Percentiles rank a stretch among this genome's conserved stretches.
Evolutionary conservation across 2,113 vertebrate genomes (phyloP).

Genomic region (Glaucomys volans): DNA sequence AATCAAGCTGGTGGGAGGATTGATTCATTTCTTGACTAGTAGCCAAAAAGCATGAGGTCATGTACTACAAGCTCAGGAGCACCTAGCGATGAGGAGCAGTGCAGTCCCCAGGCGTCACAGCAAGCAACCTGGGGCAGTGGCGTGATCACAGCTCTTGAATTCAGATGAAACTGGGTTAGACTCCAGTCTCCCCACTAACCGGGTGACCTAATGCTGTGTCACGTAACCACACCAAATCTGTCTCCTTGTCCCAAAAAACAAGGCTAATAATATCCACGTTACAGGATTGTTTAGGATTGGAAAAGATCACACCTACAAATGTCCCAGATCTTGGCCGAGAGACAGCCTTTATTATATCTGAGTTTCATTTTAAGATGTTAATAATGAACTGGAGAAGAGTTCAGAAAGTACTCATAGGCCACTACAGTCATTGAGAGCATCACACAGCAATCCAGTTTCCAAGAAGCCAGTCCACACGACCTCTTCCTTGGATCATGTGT

Average conservation of each 20-base stretch:
- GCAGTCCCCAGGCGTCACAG: background rate
- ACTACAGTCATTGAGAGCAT: background rate
- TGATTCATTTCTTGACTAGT: constrained; percentile 65
- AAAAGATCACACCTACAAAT: background rate
- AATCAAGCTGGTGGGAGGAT: constrained; percentile 5
- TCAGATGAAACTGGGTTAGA: background rate
- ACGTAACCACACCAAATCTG: background rate
- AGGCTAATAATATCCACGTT: background rate
- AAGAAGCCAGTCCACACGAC: background rate
- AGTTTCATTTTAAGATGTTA: constrained; percentile 49
- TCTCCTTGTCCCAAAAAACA: background rate
- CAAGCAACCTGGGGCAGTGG: background rate
- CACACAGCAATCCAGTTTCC: background rate
- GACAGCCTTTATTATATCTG: background rate
- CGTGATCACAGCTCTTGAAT: background rate
- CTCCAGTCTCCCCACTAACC: background rate
- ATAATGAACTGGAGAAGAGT: constrained; percentile 25
- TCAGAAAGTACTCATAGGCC: background rate
- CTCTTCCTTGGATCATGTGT: background rate
- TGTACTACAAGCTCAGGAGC: background rate
- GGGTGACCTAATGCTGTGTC: background rate
- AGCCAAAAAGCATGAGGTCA: constrained; percentile 73
- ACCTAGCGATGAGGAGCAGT: constrained; percentile 48
- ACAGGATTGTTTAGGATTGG: background rate
- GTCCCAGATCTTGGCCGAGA: background rate